phyloP scores from a whole-genome alignment of 2,888 invertebrate genomes.

The Dexiosoma caninum region DNA sequence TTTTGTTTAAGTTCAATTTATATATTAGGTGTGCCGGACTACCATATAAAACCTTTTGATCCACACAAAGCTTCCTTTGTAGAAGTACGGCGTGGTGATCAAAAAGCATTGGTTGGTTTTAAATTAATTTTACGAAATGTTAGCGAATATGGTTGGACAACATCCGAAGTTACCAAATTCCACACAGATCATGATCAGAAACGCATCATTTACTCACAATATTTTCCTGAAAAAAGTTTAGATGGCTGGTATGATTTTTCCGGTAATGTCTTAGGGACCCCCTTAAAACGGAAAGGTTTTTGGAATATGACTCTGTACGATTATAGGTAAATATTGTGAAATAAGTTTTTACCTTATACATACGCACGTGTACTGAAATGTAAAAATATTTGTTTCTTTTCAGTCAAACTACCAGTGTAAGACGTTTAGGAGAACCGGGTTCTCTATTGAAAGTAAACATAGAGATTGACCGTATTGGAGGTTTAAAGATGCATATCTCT shows the following conservation, averaged over 20 bases:
- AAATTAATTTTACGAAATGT: conserved; percentile 85
- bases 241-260: conserved; percentile 83
- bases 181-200: conserved; percentile 83
- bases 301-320: conserved; percentile 88
- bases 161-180: conserved; percentile 86
- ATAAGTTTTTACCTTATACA: not conserved
- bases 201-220: conserved; percentile 86
- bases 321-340: conserved; percentile 76
- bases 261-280: conserved; percentile 82
- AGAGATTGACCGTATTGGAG: conserved; percentile 85
- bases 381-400: conserved; percentile 34
- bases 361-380: not conserved
- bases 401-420: conserved; percentile 79
- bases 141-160: conserved; percentile 86
- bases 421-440: conserved; percentile 77
- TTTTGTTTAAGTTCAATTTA: not conserved
- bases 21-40: conserved; percentile 83
- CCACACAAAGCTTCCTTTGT: conserved; percentile 86
- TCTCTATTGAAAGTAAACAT: conserved; percentile 82
- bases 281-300: conserved; percentile 82
- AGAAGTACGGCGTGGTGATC: conserved; percentile 81
- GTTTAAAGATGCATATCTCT: conserved; percentile 87
- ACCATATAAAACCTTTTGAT: conserved; percentile 86
- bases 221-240: conserved; percentile 88
- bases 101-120: conserved; percentile 83